Percentiles rank a stretch among this genome's conserved stretches.
Evolutionary conservation across 1,140 invertebrate species (phyloP).

Genomic region (Tetranychus urticae): DNA sequence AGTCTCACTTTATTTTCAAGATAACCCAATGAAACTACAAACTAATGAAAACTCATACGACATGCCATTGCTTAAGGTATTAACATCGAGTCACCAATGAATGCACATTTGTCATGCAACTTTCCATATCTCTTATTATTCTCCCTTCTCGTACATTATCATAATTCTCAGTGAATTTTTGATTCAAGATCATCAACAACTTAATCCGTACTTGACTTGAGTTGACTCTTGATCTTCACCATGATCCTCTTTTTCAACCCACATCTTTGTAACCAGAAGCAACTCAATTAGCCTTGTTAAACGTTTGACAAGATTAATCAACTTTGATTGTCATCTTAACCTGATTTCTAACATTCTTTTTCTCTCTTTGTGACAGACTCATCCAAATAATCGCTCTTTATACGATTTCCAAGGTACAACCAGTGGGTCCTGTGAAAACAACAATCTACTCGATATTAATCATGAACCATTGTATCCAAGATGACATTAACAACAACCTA

Average conservation of each 20-base stretch:
- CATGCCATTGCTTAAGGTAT: constrained; percentile 1
- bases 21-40: neutral
- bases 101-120: neutral
- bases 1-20: constrained; percentile 1
- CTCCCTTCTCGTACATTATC: neutral
- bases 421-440: neutral
- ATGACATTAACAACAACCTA: neutral
- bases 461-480: neutral
- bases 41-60: constrained; percentile 1
- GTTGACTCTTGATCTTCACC: neutral
- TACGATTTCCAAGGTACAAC: neutral
- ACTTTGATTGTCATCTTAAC: no score
- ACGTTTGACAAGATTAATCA: no score
- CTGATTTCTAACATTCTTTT: neutral
- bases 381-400: neutral
- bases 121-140: neutral
- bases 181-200: neutral
- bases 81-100: neutral
- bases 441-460: neutral
- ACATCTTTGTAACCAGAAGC: no score
- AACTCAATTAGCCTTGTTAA: no score
- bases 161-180: neutral
- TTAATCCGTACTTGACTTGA: neutral
- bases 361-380: neutral
- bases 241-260: neutral